Percentiles rank a stretch among this genome's conserved stretches.
Conservation (phyloP, 1,140 invertebrate species). For the Chlorops oryzae region DNA sequence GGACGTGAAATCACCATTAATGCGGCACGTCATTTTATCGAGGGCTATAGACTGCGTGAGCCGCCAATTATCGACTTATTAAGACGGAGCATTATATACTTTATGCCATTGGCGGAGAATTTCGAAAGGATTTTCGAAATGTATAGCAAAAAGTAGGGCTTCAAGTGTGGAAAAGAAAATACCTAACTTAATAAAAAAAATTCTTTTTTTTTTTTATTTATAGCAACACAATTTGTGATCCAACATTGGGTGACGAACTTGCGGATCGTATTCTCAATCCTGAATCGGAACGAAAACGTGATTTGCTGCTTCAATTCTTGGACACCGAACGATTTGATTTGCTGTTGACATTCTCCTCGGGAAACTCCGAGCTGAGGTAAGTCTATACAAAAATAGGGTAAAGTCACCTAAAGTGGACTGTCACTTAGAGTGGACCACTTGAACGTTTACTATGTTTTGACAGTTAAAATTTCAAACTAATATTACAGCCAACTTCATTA, state of each 20-base stretch:
- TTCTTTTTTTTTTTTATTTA: background rate
- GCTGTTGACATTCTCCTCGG: constrained; percentile 37
- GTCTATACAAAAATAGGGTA: too few species aligned
- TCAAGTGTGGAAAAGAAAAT: background rate
- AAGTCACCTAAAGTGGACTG: too few species aligned
- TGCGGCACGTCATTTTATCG: constrained; percentile 72
- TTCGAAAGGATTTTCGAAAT: constrained; percentile 28
- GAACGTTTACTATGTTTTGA: too few species aligned
- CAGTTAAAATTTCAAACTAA: too few species aligned
- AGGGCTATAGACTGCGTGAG: constrained; percentile 62
- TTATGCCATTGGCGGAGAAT: constrained; percentile 58
- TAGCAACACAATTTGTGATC: constrained; percentile 41
- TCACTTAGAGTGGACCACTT: too few species aligned
- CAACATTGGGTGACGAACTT: constrained; percentile 33
- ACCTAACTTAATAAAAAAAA: background rate
- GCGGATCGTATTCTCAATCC: constrained; percentile 37
- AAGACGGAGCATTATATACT: constrained; percentile 66
- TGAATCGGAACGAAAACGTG: constrained; percentile 23
- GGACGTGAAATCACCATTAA: constrained; percentile 79
- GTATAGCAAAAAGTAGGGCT: constrained; percentile 31
- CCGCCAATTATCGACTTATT: constrained; percentile 59
- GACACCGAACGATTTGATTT: constrained; percentile 36
- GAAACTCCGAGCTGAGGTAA: constrained; percentile 31
- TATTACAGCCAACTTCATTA: too few species aligned
- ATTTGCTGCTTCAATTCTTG: constrained; percentile 36